Percentiles rank a stretch among this genome's conserved stretches.
These are phyloP conservation scores for Magallana angulata DNA, from an alignment of 1,140 invertebrate species.

Conservation along the genomic window DNA sequence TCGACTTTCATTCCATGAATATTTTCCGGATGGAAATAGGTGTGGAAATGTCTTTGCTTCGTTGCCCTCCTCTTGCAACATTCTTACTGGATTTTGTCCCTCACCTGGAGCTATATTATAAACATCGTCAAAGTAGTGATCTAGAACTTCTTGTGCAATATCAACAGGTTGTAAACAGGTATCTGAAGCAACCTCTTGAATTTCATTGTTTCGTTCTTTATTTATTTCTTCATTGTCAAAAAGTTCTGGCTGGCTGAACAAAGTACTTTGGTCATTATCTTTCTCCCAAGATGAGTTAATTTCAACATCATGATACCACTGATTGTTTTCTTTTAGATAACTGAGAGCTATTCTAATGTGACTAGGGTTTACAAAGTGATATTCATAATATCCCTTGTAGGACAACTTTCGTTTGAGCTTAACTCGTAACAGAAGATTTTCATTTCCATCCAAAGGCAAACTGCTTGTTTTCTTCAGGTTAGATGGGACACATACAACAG, in stretches of 20 bases:
- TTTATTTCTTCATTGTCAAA: too few species aligned
- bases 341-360: slow-evolving; percentile 16
- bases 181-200: not conserved
- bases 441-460: slow-evolving; percentile 19
- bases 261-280: not conserved
- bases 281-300: not conserved
- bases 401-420: slow-evolving; percentile 41
- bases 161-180: slow-evolving; percentile 49
- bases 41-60: slow-evolving; percentile 47
- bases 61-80: slow-evolving; percentile 41
- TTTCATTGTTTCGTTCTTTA: not conserved
- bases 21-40: slow-evolving; percentile 44
- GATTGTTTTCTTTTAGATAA: not conserved
- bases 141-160: slow-evolving; percentile 58
- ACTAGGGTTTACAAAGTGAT: slow-evolving; percentile 42
- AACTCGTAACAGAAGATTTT: slow-evolving; percentile 25
- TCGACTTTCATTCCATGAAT: slow-evolving; percentile 39
- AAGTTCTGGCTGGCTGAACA: not conserved
- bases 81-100: slow-evolving; percentile 39
- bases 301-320: slow-evolving; percentile 32
- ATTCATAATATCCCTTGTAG: slow-evolving; percentile 45
- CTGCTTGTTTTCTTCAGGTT: slow-evolving; percentile 13
- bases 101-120: slow-evolving; percentile 54
- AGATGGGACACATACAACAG: slow-evolving; percentile 45
- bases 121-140: slow-evolving; percentile 45